These are phyloP conservation scores for Pterostichus niger DNA, from an alignment of 2,888 invertebrate species.

Conservation along the genomic window DNA sequence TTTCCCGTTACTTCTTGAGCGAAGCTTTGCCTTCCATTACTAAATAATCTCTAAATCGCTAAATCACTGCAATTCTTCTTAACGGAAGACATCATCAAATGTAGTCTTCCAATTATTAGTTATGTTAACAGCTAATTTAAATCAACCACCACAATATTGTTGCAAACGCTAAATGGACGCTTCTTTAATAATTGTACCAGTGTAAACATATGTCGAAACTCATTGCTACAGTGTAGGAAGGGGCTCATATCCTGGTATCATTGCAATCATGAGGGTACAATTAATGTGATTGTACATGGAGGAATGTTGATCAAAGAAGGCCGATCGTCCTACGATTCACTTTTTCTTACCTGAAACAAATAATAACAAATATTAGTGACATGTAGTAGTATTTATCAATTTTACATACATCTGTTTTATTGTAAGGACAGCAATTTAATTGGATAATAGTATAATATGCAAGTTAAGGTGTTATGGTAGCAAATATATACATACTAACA, in stretches of 20 bases:
- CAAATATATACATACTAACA: too few relatives aligned
- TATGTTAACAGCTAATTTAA: conserved; percentile 20
- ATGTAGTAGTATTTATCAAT: conserved; percentile 17
- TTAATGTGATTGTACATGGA: conserved; percentile 21
- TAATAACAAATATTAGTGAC: conserved; percentile 28
- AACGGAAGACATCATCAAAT: neutral
- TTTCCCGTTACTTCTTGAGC: too few relatives aligned
- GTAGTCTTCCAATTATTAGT: conserved; percentile 22
- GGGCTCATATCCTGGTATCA: conserved; percentile 32
- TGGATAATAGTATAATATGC: neutral
- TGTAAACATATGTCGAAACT: conserved; percentile 14
- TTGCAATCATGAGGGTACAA: conserved; percentile 51
- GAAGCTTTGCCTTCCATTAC: too few relatives aligned
- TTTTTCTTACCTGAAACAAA: conserved; percentile 56
- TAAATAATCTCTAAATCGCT: too few relatives aligned
- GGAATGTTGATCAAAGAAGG: conserved; percentile 43
- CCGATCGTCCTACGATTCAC: conserved; percentile 19
- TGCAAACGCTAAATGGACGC: conserved; percentile 5
- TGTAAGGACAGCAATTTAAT: neutral
- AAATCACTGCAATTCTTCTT: neutral
- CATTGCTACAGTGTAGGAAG: neutral
- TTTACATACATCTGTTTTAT: neutral
- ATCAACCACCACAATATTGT: conserved; percentile 1
- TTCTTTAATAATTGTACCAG: conserved; percentile 22
- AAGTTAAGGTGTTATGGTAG: neutral